phyloP scores from a whole-genome alignment of 2,113 vertebrate genomes.

The Colaptes auratus region DNA sequence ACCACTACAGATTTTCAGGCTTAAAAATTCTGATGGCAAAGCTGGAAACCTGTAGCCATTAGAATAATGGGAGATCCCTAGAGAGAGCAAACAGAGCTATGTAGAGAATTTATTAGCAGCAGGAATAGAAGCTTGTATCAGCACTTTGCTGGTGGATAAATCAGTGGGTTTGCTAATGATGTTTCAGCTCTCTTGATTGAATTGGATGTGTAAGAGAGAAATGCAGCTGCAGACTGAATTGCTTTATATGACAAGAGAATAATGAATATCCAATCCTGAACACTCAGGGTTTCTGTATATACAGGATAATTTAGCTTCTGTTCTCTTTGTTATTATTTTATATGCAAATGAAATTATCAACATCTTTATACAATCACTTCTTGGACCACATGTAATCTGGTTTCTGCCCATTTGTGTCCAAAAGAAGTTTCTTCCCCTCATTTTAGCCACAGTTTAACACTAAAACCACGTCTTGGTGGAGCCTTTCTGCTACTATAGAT shows the following conservation, averaged over 20 bases:
- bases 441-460: constrained; percentile 8
- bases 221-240: constrained; percentile 65
- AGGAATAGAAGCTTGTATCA: constrained; percentile 49
- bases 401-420: not conserved
- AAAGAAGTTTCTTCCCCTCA: not conserved
- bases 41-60: constrained; percentile 16
- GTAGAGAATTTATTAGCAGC: constrained; percentile 52
- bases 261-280: constrained; percentile 46
- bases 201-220: constrained; percentile 57
- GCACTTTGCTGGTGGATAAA: constrained; percentile 53
- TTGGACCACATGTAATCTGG: constrained; percentile 33
- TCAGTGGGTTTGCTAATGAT: constrained; percentile 59
- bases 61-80: constrained; percentile 36
- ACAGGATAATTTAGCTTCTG: constrained; percentile 25
- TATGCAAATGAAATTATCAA: constrained; percentile 62
- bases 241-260: constrained; percentile 51
- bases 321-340: constrained; percentile 53
- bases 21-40: not conserved
- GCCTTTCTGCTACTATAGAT: not conserved
- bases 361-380: constrained; percentile 25
- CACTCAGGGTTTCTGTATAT: constrained; percentile 21
- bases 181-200: constrained; percentile 60
- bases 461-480: constrained; percentile 16
- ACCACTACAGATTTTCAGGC: not conserved
- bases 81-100: not conserved